Conservation (phyloP, 2,797 vertebrate species). For the Crocidura indochinensis region DNA sequence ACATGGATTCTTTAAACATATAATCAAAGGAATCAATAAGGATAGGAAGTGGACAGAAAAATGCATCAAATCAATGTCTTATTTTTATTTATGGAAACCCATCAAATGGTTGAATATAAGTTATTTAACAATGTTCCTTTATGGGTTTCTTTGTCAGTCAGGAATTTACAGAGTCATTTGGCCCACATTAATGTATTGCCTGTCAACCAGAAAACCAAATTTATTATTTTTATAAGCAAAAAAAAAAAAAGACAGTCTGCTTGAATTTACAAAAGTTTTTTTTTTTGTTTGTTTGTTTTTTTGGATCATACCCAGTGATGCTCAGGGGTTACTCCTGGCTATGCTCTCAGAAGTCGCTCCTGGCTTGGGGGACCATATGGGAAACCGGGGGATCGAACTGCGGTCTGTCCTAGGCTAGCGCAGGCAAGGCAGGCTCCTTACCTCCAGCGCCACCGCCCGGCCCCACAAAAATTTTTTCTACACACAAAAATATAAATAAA, state of each 20-base stretch:
- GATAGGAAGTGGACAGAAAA: not conserved
- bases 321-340: no score
- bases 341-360: no score
- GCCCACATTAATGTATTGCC: not conserved
- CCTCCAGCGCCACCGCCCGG: no score
- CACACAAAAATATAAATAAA: not conserved
- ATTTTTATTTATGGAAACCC: conserved; percentile 33
- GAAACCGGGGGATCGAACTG: no score
- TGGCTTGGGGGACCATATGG: no score
- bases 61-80: not conserved
- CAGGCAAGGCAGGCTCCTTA: no score
- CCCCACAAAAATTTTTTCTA: no score
- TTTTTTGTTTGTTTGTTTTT: no score
- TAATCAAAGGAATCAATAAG: not conserved
- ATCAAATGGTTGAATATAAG: not conserved
- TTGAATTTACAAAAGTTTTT: no score
- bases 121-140: not conserved
- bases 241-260: not conserved
- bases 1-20: not conserved
- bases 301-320: no score
- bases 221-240: not conserved
- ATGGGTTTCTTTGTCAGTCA: not conserved
- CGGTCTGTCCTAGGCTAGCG: no score
- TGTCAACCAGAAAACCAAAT: not conserved
- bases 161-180: not conserved